A percentile compares a stretch with the other conserved stretches of the same genome.
phyloP scores from a whole-genome alignment of 1,140 invertebrate species.

The Agrypnia vestita region DNA sequence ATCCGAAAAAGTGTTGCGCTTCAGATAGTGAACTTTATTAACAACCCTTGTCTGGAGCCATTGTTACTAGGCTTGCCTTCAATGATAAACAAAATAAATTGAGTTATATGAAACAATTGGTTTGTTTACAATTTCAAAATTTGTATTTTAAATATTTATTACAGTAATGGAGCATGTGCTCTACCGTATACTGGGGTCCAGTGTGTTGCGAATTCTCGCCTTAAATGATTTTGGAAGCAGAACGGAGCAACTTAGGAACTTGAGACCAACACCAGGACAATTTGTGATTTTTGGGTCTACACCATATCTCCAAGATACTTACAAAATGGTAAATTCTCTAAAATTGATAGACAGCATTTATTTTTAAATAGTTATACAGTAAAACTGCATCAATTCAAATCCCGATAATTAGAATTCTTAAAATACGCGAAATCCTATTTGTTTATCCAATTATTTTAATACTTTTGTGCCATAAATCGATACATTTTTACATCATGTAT shows the following conservation, averaged over 20 bases:
- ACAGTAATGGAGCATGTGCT: slow-evolving; percentile 77
- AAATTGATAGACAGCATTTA: neutral
- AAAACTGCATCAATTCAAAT: too few relatives aligned
- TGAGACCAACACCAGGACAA: slow-evolving; percentile 80
- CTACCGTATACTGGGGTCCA: slow-evolving; percentile 77
- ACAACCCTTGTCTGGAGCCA: too few relatives aligned
- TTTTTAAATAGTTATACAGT: neutral
- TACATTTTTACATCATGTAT: too few relatives aligned
- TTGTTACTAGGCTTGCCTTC: too few relatives aligned
- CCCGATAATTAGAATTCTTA: too few relatives aligned
- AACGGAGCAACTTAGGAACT: slow-evolving; percentile 70
- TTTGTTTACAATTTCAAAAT: neutral
- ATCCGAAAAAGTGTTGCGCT: too few relatives aligned
- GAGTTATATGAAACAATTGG: too few relatives aligned
- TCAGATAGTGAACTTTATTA: too few relatives aligned
- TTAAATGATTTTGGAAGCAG: slow-evolving; percentile 74
- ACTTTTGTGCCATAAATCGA: too few relatives aligned
- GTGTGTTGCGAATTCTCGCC: slow-evolving; percentile 76
- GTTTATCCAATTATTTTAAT: too few relatives aligned
- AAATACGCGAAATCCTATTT: too few relatives aligned
- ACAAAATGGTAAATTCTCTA: slow-evolving; percentile 64
- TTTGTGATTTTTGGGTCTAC: slow-evolving; percentile 69
- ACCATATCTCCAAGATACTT: slow-evolving; percentile 67
- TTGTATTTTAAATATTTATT: slow-evolving; percentile 53
- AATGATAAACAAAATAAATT: too few relatives aligned